phyloP scores from a whole-genome alignment of 2,113 vertebrate genomes.

The Natator depressus region DNA sequence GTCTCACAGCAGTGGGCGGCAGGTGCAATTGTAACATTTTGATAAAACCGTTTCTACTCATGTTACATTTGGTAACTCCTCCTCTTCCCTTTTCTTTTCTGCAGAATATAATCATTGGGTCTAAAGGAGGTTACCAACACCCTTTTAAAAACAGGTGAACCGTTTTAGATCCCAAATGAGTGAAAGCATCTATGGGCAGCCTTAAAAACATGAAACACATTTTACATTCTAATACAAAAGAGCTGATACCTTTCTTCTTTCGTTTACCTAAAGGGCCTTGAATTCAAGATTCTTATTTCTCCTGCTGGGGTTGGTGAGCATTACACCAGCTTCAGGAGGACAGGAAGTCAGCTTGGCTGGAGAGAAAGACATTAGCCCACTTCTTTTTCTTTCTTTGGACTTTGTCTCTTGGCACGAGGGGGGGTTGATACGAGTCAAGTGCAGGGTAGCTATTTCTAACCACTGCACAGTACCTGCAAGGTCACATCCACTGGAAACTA shows the following conservation, averaged over 20 bases:
- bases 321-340: not conserved
- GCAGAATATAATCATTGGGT: not conserved
- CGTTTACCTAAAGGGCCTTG: conserved; percentile 25
- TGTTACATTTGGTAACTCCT: conserved; percentile 47
- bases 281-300: conserved; percentile 15
- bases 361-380: not conserved
- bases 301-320: not conserved
- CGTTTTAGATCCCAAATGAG: conserved; percentile 37
- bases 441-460: conserved; percentile 31
- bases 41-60: conserved; percentile 60
- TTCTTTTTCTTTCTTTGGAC: not conserved
- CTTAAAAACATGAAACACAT: not conserved
- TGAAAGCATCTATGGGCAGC: conserved; percentile 24
- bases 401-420: not conserved
- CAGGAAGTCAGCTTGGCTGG: not conserved
- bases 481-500: conserved; percentile 4
- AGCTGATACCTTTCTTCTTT: conserved; percentile 39
- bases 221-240: conserved; percentile 36
- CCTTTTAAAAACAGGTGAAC: conserved; percentile 52
- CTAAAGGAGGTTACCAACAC: conserved; percentile 58
- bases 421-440: conserved; percentile 2
- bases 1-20: not conserved
- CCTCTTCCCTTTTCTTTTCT: conserved; percentile 27
- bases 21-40: conserved; percentile 62
- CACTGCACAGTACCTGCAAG: not conserved